Evolutionary conservation across 2,113 vertebrate species (phyloP).

Genomic region (Ovibos moschatus): DNA sequence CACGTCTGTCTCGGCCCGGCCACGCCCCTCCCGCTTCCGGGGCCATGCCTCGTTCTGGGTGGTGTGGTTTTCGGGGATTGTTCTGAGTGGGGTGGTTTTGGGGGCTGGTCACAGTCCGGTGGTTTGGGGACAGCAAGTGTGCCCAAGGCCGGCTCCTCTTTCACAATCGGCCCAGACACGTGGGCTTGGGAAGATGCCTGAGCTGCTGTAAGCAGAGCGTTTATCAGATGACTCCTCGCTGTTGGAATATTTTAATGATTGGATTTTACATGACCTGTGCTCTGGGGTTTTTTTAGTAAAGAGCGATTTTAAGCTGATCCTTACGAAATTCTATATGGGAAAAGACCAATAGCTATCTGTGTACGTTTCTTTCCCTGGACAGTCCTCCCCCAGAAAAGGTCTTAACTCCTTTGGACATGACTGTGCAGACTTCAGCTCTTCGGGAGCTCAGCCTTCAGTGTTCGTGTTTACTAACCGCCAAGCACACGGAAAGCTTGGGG

Average conservation of each 20-base stretch:
- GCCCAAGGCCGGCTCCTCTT: neutral
- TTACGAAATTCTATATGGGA: rapidly evolving
- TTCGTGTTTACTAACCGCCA: rapidly evolving
- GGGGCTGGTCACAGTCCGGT: neutral
- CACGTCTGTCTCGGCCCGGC: rapidly evolving
- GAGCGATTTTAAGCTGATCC: neutral
- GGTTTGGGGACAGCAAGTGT: no score
- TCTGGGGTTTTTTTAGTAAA: neutral
- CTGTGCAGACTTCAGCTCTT: neutral
- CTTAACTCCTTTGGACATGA: neutral
- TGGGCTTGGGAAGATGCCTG: neutral
- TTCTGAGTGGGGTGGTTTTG: neutral
- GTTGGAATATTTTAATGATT: neutral
- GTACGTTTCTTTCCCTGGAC: rapidly evolving
- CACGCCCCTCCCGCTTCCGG: rapidly evolving
- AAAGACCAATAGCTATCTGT: rapidly evolving
- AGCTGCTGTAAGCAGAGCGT: neutral
- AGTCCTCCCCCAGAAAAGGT: neutral
- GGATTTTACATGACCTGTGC: neutral
- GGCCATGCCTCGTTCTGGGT: neutral
- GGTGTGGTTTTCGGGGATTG: neutral
- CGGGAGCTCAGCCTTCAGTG: neutral
- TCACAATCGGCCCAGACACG: rapidly evolving
- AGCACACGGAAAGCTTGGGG: rapidly evolving
- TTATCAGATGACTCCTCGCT: neutral